These are phyloP conservation scores for Otolemur crassicaudatus DNA, from an alignment of 2,797 vertebrate genomes.

Conservation along the genomic window DNA sequence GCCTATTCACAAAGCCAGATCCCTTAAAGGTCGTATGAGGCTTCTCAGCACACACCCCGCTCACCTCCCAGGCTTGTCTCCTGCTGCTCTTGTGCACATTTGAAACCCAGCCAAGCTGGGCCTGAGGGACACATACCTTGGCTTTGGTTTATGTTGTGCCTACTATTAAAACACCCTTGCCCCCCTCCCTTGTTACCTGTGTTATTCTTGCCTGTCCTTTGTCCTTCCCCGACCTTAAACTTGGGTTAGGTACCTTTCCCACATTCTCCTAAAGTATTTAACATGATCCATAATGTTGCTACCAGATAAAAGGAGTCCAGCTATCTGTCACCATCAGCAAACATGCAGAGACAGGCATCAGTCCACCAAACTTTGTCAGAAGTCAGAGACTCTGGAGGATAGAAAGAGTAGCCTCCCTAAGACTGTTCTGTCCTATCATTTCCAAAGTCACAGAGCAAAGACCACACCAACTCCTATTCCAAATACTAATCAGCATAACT, in stretches of 20 bases:
- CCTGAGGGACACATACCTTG: not conserved
- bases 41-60: not conserved
- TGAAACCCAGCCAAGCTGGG: not conserved
- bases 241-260: not conserved
- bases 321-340: too few relatives aligned
- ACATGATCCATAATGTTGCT: not conserved
- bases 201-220: not conserved
- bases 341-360: too few relatives aligned
- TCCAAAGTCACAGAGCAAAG: too few relatives aligned
- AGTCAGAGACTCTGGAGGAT: too few relatives aligned
- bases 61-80: not conserved
- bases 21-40: not conserved
- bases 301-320: too few relatives aligned
- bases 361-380: too few relatives aligned
- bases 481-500: too few relatives aligned
- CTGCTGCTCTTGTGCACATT: not conserved
- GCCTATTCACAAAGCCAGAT: not conserved
- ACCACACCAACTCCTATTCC: too few relatives aligned
- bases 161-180: not conserved
- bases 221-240: not conserved
- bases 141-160: accelerated
- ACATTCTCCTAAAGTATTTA: not conserved
- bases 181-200: too few relatives aligned
- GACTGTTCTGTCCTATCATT: too few relatives aligned
- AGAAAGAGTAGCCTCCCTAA: too few relatives aligned